Base-by-base conservation (phyloP, 1,140 invertebrate species). In the Cheumatopsyche charites region DNA sequence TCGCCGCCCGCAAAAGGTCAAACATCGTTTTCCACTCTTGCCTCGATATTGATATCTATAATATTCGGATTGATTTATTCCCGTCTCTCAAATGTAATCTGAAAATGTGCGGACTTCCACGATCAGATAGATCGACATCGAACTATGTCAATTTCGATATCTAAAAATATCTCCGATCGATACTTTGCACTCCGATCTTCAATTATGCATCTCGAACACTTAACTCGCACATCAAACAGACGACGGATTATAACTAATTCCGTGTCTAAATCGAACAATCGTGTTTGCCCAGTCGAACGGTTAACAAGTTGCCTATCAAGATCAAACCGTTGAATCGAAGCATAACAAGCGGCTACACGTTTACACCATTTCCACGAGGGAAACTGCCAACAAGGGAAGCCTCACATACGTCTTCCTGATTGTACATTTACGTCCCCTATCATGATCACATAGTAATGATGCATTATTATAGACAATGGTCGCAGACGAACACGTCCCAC, bases 21-120 rank as follows among this genome's bases (percentile, higher is more conserved):
- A 71, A 74, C 73, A 74, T 71, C 73, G 73, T 74, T 74, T 71
- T 71, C 73, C 63, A 74, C 73, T 74, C 49, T 58, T 67, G 25
- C 23, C 45, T 43, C 26, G 52, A 36, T 71, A 71, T 66, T 70
- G 63, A 74, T 73, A 70, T 63, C 67, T 58, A 70, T 73, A 36
- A 17, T 49, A 67, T 72, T 29, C 62, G 62, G 67, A 49, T 67
- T 68, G 66, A 68, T 68, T 68, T 68, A 68, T n/a, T 29, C 47
- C 65, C 23, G 42, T 26, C 43, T 17, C 7, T 26, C 26, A 23
- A 58, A 58, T 52, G 55, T 43, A 19, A 45, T 12, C 63, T 23
- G 23, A 23, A 25, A 21, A 42, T 25, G 42, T 42, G 19, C n/a
- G 42, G 26, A 66, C 5, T n/a, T 66, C 63, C 43, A 21, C 21